Percentiles rank a stretch among this genome's conserved stretches.
Conservation (phyloP, 1,140 invertebrate genomes). For the Zaprionus gabonicus region DNA sequence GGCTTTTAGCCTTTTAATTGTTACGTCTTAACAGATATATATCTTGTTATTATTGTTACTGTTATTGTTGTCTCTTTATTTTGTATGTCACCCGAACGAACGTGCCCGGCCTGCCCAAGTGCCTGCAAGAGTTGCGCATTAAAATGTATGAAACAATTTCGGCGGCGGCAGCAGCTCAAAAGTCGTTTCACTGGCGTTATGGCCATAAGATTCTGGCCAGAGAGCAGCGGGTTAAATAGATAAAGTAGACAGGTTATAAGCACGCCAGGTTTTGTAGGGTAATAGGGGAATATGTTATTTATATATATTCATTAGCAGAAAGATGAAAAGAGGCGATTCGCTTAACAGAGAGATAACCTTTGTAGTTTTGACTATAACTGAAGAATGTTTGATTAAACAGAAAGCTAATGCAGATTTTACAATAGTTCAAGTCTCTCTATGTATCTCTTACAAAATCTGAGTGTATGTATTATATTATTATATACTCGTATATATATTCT, state of each 20-base stretch:
- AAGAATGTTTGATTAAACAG: too few relatives aligned
- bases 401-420: too few relatives aligned
- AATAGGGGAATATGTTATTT: background rate
- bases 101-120: constrained; percentile 44
- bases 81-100: constrained; percentile 45
- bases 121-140: constrained; percentile 15
- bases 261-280: background rate
- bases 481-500: background rate
- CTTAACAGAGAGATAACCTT: background rate
- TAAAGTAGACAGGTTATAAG: background rate
- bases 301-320: background rate
- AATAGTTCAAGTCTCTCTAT: too few relatives aligned
- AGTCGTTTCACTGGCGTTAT: constrained; percentile 10
- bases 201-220: constrained; percentile 15
- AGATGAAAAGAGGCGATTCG: background rate
- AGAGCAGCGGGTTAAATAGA: background rate
- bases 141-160: constrained; percentile 21
- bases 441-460: too few relatives aligned
- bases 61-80: constrained; percentile 17
- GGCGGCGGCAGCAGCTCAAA: constrained; percentile 1
- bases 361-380: background rate
- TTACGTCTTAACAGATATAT: constrained; percentile 56
- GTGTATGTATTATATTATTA: background rate
- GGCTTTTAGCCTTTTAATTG: constrained; percentile 78
- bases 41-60: constrained; percentile 20